Conservation (phyloP, 2,888 invertebrate genomes). For the Nesidiocoris tenuis region DNA sequence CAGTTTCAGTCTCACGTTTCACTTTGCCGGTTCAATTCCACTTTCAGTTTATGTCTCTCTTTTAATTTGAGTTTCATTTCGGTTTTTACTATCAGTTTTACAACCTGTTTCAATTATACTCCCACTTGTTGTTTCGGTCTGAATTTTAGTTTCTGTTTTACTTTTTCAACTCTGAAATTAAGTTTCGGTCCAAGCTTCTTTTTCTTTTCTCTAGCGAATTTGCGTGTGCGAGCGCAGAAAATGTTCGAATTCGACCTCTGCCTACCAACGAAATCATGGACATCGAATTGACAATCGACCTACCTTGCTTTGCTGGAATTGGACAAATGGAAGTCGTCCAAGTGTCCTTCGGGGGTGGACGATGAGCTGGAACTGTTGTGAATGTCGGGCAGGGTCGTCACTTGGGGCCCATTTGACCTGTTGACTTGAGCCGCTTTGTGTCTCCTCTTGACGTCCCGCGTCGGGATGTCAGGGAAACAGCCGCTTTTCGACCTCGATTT, state of each 20-base stretch:
- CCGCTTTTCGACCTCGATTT: background rate
- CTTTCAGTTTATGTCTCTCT: background rate
- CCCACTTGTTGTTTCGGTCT: background rate
- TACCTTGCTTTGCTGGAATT: background rate
- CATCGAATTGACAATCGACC: too few species aligned
- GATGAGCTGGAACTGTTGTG: conserved; percentile 42
- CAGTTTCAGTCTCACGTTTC: too few species aligned
- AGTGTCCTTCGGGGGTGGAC: conserved; percentile 42
- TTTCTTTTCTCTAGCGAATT: too few species aligned
- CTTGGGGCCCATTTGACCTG: conserved; percentile 10
- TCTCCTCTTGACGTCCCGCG: conserved; percentile 20
- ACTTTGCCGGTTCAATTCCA: background rate
- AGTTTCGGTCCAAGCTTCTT: too few species aligned
- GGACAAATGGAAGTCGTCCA: background rate
- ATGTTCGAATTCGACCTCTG: too few species aligned
- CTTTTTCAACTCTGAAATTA: background rate
- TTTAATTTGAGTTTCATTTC: background rate
- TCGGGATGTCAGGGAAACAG: conserved; percentile 25
- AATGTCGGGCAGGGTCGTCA: conserved; percentile 43
- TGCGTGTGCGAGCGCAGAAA: too few species aligned
- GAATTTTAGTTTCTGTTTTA: background rate
- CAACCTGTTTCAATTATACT: background rate
- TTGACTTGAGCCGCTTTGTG: conserved; percentile 18
- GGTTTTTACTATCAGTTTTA: background rate
- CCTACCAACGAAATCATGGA: too few species aligned